These are phyloP conservation scores for Tetraodon nigroviridis DNA, from an alignment of 2,113 vertebrate species.

Conservation along the genomic window DNA sequence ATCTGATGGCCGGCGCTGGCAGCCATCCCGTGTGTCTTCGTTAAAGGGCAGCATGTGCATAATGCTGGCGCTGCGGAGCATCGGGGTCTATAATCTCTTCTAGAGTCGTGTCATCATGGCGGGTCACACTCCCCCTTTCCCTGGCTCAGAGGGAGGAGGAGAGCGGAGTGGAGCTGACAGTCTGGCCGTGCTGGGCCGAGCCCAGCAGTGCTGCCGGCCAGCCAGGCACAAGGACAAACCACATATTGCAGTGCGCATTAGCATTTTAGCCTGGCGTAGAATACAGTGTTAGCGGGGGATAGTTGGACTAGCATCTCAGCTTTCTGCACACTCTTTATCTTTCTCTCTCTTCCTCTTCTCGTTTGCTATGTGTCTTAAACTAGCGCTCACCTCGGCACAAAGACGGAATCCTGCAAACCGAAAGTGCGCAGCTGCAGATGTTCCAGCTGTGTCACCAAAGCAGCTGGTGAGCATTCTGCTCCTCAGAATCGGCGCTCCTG, in stretches of 20 bases:
- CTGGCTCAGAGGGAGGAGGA: conserved; percentile 32
- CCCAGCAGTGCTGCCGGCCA: conserved; percentile 40
- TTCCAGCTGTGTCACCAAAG: conserved; percentile 45
- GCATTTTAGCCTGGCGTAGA: conserved; percentile 38
- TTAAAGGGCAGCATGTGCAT: conserved; percentile 67
- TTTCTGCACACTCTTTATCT: conserved; percentile 4
- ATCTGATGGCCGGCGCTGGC: conserved; percentile 54
- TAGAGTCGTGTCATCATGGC: conserved; percentile 62
- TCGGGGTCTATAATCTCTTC: conserved; percentile 67
- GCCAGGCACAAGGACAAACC: conserved; percentile 56
- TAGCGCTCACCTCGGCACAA: conserved; percentile 51
- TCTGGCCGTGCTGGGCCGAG: conserved; percentile 39
- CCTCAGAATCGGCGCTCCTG: conserved; percentile 56
- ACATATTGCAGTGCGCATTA: conserved; percentile 55
- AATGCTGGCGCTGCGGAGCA: conserved; percentile 54
- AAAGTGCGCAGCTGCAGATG: conserved; percentile 59
- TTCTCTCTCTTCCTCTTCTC: neutral
- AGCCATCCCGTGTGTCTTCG: conserved; percentile 50
- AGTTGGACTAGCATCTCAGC: conserved; percentile 27
- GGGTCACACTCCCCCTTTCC: conserved; percentile 53
- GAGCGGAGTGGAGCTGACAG: conserved; percentile 57
- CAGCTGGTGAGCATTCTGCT: conserved; percentile 32
- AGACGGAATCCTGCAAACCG: conserved; percentile 44
- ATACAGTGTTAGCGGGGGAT: conserved; percentile 21
- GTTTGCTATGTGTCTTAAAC: conserved; percentile 34